Evolutionary conservation across 1,140 invertebrate species (phyloP).

Genomic region (Macrotrachela quadricornifera): DNA sequence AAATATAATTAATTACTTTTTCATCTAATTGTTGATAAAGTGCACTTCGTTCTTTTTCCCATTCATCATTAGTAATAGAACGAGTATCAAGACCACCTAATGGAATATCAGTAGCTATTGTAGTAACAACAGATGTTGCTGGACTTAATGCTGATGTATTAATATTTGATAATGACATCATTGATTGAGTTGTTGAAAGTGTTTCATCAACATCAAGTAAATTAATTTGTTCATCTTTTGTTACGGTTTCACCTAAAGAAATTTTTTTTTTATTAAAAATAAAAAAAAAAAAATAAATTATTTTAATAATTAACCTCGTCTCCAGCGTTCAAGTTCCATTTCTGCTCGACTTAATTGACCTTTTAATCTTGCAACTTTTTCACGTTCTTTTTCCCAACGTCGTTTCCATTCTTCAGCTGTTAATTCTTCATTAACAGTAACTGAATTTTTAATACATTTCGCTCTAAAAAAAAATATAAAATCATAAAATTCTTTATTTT

Average conservation of each 20-base stretch:
- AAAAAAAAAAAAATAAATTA: constrained; percentile 65
- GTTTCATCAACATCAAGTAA: constrained; percentile 27
- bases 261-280: no score
- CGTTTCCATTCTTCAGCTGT: constrained; percentile 99
- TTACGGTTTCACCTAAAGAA: constrained; percentile 41
- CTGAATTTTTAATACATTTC: constrained; percentile 98
- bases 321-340: constrained; percentile 51
- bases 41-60: constrained; percentile 13
- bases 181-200: not conserved
- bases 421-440: constrained; percentile 92
- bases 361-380: constrained; percentile 70
- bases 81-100: no score
- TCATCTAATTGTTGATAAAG: constrained; percentile 92
- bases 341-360: constrained; percentile 63
- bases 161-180: no score
- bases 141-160: constrained; percentile 1
- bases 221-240: constrained; percentile 47
- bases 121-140: no score
- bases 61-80: no score
- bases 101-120: no score
- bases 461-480: no score
- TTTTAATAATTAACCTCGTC: constrained; percentile 64
- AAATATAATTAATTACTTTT: no score
- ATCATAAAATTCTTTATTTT: no score
- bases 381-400: constrained; percentile 87